phyloP scores from a whole-genome alignment of 1,140 invertebrate species.

The Leptinotarsa texana region DNA sequence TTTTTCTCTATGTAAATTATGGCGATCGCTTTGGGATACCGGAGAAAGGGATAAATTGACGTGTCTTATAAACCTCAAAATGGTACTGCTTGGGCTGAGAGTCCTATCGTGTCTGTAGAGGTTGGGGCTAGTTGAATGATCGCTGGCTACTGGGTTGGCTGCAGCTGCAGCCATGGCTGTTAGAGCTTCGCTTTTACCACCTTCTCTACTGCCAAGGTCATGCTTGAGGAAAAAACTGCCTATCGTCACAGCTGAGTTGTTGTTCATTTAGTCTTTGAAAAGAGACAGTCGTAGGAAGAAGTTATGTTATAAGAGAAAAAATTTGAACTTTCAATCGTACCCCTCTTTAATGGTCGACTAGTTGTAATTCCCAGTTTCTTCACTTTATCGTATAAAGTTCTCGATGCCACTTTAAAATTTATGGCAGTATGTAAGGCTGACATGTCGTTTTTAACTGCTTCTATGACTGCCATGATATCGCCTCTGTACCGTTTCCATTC shows the following conservation, averaged over 20 bases:
- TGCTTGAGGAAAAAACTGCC: slow-evolving; percentile 67
- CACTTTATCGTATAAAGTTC: slow-evolving; percentile 90
- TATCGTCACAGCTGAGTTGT: slow-evolving; percentile 61
- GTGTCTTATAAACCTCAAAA: slow-evolving; percentile 50
- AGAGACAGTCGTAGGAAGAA: slow-evolving; percentile 57
- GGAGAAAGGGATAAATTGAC: slow-evolving; percentile 50
- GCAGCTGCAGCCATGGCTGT: slow-evolving; percentile 69
- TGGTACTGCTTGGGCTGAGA: slow-evolving; percentile 47
- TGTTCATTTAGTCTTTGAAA: slow-evolving; percentile 55
- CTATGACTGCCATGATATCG: slow-evolving; percentile 84
- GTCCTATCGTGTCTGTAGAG: slow-evolving; percentile 46
- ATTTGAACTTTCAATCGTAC: slow-evolving; percentile 56
- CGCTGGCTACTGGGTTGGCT: slow-evolving; percentile 64
- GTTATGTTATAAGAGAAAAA: slow-evolving; percentile 60
- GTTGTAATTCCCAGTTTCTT: slow-evolving; percentile 87
- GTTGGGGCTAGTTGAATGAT: slow-evolving; percentile 58
- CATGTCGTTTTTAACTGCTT: slow-evolving; percentile 82
- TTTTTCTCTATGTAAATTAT: slow-evolving; percentile 46
- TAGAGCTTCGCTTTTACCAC: slow-evolving; percentile 62
- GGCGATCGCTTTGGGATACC: slow-evolving; percentile 46
- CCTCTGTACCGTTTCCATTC: slow-evolving; percentile 89
- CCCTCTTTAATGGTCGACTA: slow-evolving; percentile 71
- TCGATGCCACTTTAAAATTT: slow-evolving; percentile 82
- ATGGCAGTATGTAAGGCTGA: slow-evolving; percentile 83
- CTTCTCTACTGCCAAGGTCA: slow-evolving; percentile 63